Percentiles rank a stretch among this genome's conserved stretches.
phyloP scores from a whole-genome alignment of 2,113 vertebrate species.

The Anguilla japonica region DNA sequence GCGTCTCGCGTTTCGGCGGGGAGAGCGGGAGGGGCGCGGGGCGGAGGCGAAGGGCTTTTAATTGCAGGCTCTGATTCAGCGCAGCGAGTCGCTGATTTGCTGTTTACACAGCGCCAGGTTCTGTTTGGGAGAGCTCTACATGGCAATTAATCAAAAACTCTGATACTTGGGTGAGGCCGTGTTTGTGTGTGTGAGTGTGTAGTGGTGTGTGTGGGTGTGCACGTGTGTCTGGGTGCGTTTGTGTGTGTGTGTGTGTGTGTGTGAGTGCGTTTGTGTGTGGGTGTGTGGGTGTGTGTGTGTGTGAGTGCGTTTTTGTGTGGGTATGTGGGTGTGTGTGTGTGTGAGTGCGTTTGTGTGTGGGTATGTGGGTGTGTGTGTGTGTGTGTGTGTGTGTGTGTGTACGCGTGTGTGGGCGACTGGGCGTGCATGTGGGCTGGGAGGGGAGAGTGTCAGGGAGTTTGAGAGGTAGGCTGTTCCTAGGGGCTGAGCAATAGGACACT shows the following conservation, averaged over 20 bases:
- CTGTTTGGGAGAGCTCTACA: slow-evolving; percentile 27
- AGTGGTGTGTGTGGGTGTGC: neutral
- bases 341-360: neutral
- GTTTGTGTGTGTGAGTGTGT: neutral
- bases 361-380: no score
- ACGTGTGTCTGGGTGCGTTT: no score
- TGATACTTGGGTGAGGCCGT: neutral
- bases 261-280: neutral
- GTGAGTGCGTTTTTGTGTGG: neutral
- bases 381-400: neutral
- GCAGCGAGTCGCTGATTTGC: slow-evolving; percentile 33
- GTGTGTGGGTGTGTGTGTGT: neutral
- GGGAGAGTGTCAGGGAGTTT: neutral
- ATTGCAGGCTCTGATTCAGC: slow-evolving; percentile 35
- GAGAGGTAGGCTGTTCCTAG: slow-evolving; percentile 16
- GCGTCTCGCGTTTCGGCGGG: slow-evolving; percentile 28
- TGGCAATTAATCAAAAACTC: slow-evolving; percentile 36
- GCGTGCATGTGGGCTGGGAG: neutral
- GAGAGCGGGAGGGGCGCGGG: slow-evolving; percentile 12
- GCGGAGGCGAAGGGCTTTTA: slow-evolving; percentile 27
- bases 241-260: neutral
- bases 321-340: neutral
- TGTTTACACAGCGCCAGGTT: slow-evolving; percentile 24
- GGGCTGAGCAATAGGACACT: slow-evolving; percentile 20
- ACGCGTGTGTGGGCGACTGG: no score